Evolutionary conservation across 2,797 vertebrate genomes (phyloP), one percentile per base, ranked within the genome.

Genomic region (Danio aesculapii): DNA sequence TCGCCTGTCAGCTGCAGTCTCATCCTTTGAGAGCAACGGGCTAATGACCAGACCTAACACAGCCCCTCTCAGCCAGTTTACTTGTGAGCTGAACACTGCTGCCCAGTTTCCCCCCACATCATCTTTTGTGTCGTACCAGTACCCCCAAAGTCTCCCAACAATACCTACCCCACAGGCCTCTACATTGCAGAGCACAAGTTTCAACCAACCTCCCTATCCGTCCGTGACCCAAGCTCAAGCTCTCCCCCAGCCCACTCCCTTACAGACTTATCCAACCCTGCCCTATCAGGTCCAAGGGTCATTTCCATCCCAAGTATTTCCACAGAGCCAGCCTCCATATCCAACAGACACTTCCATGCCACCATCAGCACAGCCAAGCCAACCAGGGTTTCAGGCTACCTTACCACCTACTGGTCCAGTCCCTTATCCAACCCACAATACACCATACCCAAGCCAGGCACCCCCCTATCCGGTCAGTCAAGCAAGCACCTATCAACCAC

Each of bases 361-460:
- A 75, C 85, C 90, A 80, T 92, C 90, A 84, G 93, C 93, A 44
- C 92, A 92, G 83, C 92, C 94, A 10, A 94, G 91, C 82, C 97
- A 96, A 84, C 93, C 93, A 21, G 94, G 93, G 76, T 98, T 97
- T 86, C 95, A 91, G 44, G 94, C 96, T 70, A 94, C 95, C 62
- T 88, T 90, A 68, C 83, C 82, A 59, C 77, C 75, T 67, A 66
- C 92, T 9, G 93, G 93, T 85, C 92, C 91, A 84, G 93, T 95
- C 79, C 95, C 96, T 82, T 99, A 98, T 89, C 94, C 96, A 91
- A 92, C 94, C 87, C 96, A 96, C 52, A 94, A 94, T 84, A 94
- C 95, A 85, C 94, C 94, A 39, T 97, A 95, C 79, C 90, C 95
- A 5, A 96, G 93, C 43, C 93, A 94, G 68, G 90, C 93, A 17